These are phyloP conservation scores for Ecdyonurus torrentis DNA, from an alignment of 2,888 invertebrate genomes.

Conservation along the genomic window DNA sequence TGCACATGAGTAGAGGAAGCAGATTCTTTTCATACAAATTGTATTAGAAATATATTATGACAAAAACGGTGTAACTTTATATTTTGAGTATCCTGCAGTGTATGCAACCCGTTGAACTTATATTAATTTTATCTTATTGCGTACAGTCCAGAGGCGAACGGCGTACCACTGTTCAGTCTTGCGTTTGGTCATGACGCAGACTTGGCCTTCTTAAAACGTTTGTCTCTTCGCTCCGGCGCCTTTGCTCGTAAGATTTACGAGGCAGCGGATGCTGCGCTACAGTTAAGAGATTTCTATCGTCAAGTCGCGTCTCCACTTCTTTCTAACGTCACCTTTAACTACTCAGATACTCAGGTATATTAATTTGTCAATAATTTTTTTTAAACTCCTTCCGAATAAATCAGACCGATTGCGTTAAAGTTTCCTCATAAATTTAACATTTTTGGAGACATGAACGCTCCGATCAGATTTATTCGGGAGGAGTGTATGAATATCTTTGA, in stretches of 20 bases:
- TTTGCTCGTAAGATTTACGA: conserved; percentile 55
- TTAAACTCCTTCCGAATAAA: too few relatives aligned
- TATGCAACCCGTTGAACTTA: neutral
- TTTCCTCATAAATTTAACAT: too few relatives aligned
- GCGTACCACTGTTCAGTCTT: conserved; percentile 40
- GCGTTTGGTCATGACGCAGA: conserved; percentile 57
- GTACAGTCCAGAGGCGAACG: neutral
- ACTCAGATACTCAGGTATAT: conserved; percentile 26
- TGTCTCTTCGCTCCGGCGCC: conserved; percentile 46
- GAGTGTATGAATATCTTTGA: too few relatives aligned
- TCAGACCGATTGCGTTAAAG: too few relatives aligned
- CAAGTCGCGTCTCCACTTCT: conserved; percentile 52
- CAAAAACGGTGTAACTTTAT: neutral
- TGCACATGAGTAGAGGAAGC: too few relatives aligned
- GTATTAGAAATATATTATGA: too few relatives aligned
- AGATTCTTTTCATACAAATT: too few relatives aligned
- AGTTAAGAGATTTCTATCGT: conserved; percentile 46
- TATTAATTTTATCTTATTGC: neutral
- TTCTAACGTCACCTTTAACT: conserved; percentile 44
- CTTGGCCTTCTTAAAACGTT: conserved; percentile 42
- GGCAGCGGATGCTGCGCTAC: conserved; percentile 47
- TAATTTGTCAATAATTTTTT: too few relatives aligned
- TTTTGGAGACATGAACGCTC: too few relatives aligned
- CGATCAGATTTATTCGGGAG: too few relatives aligned
- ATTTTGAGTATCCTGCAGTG: neutral